phyloP scores from a whole-genome alignment of 2,113 vertebrate species.

The human region GRCh38 chr17:6869001-6869500 shows the following conservation, averaged over 20 bases:
- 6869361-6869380: background rate
- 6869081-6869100: no score
- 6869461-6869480: background rate
- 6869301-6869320: background rate
- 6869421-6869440: background rate
- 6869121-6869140: no score
- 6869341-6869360: background rate
- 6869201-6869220: no score
- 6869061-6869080: no score
- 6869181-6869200: no score
- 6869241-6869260: no score
- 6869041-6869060: no score
- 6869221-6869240: no score
- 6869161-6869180: no score
- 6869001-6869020: no score
- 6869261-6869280: background rate
- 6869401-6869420: background rate
- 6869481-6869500: background rate
- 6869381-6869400: background rate
- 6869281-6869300: background rate
- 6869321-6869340: background rate
- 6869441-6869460: background rate
- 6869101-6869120: accelerated
- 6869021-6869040: no score
- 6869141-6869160: no score